Base-by-base conservation (phyloP, 2,888 invertebrate genomes). In the Caenorhabditis panamensis region DNA sequence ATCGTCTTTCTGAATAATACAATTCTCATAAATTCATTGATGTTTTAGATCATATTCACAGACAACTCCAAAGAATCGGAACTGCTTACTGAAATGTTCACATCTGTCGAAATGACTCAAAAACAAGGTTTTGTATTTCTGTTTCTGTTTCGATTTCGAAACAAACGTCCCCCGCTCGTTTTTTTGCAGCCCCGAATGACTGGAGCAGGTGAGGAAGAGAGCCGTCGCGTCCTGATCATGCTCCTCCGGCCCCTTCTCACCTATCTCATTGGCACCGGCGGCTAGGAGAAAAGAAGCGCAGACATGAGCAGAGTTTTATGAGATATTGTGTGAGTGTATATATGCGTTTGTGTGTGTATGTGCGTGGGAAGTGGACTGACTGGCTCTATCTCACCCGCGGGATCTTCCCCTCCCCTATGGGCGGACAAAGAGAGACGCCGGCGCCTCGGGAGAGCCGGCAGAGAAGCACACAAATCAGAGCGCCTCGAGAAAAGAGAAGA, bases 301-400 rank as follows among this genome's bases (percentile, higher is more conserved):
- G 72, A 72, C 72, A 26, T 24, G 16, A n/a, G 56, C 63, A 72
- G 63, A 72, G 64, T 72, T 72, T 72, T 72, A 72, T 72, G 63
- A 72, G 72, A 72, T 72, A 72, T 72, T 72, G 72, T 72, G 72
- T 71, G 62, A 64, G 63, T 64, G 72, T 72, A 63, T 72, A 58
- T 72, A 63, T 72, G 56, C 64, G 49, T 53, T 59, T 59, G 51
- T 72, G 63, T 63, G 44, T 63, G 62, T 72, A 72, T 72, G 72
- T 72, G 72, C 72, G 72, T 72, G 72, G 72, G 72, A 72, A 72
- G 72, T 72, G 72, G 72, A 64, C 72, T 54, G 56, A 64, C 63
- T 64, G 63, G 72, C 63, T 64, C 64, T 64, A 63, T 72, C 64
- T 72, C 54, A 62, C 71, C 71, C 72, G 63, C 72, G 72, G 72